Conservation (phyloP, 1,140 invertebrate species). For the Mycetomoellerius zeteki region DNA sequence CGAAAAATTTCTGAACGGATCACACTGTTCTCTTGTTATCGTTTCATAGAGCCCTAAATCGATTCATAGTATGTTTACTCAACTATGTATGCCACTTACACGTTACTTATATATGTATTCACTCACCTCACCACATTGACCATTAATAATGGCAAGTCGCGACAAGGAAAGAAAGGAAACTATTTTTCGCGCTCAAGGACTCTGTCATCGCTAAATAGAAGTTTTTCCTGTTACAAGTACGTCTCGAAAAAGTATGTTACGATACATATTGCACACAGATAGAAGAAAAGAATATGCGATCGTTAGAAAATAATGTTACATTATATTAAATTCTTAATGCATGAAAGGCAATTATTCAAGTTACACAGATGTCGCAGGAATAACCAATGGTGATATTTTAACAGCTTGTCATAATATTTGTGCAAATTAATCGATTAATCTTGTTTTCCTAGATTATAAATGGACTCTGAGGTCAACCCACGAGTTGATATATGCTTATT, state of each 20-base stretch:
- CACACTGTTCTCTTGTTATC: background rate
- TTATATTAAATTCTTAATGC: background rate
- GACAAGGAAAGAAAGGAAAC: conserved; percentile 28
- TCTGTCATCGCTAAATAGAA: background rate
- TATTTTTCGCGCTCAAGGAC: conserved; percentile 34
- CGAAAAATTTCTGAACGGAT: background rate
- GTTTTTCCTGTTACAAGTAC: background rate
- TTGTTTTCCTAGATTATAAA: background rate
- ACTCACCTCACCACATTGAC: background rate
- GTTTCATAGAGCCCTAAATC: background rate
- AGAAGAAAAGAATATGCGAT: background rate
- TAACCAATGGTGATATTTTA: background rate
- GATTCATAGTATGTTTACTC: conserved; percentile 5
- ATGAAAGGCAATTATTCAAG: background rate
- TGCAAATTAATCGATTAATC: background rate
- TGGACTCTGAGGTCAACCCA: background rate
- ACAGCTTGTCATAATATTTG: conserved; percentile 11
- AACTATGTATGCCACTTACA: conserved; percentile 10
- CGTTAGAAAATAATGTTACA: background rate
- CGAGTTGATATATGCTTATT: background rate
- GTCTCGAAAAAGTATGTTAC: background rate
- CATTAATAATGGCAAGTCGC: conserved; percentile 10
- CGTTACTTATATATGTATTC: conserved; percentile 31
- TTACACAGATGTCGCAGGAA: no score
- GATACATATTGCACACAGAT: background rate